These are phyloP conservation scores for Protobothrops mucrosquamatus DNA, from an alignment of 2,113 vertebrate genomes.

Conservation along the genomic window DNA sequence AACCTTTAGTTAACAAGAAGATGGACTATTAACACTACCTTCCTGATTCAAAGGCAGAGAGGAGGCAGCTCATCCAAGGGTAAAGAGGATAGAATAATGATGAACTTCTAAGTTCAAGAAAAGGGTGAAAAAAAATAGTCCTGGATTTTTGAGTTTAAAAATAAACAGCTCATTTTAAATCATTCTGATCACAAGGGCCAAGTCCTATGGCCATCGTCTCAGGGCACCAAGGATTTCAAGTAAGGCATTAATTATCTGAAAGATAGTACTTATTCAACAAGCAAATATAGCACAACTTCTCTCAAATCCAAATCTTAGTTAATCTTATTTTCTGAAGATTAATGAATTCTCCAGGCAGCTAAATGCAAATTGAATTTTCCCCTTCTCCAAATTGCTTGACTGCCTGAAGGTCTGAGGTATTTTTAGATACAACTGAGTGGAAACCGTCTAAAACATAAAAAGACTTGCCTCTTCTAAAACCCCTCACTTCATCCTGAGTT, in stretches of 20 bases:
- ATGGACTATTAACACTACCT: slow-evolving; percentile 54
- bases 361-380: not conserved
- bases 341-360: not conserved
- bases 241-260: not conserved
- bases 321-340: not conserved
- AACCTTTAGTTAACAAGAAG: slow-evolving; percentile 49
- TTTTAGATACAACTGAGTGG: not conserved
- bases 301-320: not conserved
- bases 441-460: not conserved
- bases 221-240: not conserved
- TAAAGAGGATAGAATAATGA: slow-evolving; percentile 39
- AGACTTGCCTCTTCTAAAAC: not conserved
- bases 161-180: not conserved
- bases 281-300: not conserved
- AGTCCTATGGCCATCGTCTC: not conserved
- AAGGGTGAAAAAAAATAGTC: not conserved
- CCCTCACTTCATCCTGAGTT: not conserved
- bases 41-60: slow-evolving; percentile 55
- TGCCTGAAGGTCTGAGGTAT: not conserved
- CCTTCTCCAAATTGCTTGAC: not conserved
- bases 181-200: not conserved
- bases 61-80: slow-evolving; percentile 25
- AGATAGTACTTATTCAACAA: not conserved
- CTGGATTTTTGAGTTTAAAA: not conserved
- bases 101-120: not conserved